A percentile compares a stretch with the other conserved stretches of the same genome.
These are phyloP conservation scores for Struthio camelus DNA, from an alignment of 2,113 vertebrate genomes.

Conservation along the genomic window DNA sequence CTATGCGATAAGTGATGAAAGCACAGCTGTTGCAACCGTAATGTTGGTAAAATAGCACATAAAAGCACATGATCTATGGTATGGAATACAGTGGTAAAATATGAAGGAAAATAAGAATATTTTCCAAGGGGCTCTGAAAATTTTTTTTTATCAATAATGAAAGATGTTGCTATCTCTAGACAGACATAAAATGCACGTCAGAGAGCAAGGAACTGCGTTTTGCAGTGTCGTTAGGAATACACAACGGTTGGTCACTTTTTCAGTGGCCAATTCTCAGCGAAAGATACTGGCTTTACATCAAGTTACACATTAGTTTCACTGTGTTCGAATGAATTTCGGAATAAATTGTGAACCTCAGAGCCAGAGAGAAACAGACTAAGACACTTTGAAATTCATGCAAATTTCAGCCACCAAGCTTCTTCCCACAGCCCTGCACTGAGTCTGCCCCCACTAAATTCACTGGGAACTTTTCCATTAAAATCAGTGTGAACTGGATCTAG, in stretches of 20 bases:
- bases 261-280: not conserved
- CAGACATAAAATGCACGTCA: not conserved
- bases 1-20: not conserved
- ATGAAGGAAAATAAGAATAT: not conserved
- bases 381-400: not conserved
- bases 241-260: not conserved
- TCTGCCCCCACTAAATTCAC: not conserved
- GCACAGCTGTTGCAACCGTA: not conserved
- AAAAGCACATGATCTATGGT: not conserved
- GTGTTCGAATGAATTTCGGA: not conserved
- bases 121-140: not conserved
- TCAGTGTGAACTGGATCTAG: not conserved
- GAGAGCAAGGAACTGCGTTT: not conserved
- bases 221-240: not conserved
- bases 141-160: not conserved
- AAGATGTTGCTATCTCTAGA: not conserved
- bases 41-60: not conserved
- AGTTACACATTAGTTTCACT: not conserved
- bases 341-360: not conserved
- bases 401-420: not conserved
- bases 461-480: constrained; percentile 24
- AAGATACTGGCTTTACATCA: not conserved
- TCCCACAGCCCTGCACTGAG: not conserved
- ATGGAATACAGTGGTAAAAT: not conserved
- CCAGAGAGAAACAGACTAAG: not conserved